A percentile compares a stretch with the other conserved stretches of the same genome.
phyloP scores from a whole-genome alignment of 2,888 invertebrate species.

The Operophtera brumata region DNA sequence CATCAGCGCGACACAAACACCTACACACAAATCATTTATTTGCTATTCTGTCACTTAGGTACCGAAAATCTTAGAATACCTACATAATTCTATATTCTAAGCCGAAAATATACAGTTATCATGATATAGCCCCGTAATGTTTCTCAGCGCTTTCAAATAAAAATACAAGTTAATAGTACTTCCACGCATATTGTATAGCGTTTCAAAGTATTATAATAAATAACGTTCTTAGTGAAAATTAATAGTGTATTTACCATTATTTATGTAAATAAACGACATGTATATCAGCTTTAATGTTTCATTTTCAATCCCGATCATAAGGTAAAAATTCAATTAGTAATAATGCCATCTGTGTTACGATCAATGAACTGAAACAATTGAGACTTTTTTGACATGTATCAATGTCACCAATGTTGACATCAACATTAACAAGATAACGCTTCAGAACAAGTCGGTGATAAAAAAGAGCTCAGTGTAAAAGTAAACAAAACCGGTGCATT shows the following conservation, averaged over 20 bases:
- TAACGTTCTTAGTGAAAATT: conserved; percentile 50
- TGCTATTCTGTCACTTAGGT: too few species aligned
- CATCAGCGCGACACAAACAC: too few species aligned
- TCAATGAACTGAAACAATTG: background rate
- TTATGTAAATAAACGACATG: conserved; percentile 64
- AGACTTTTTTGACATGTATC: background rate
- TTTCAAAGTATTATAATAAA: conserved; percentile 40
- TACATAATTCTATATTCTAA: too few species aligned
- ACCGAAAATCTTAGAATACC: too few species aligned
- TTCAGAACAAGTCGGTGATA: background rate
- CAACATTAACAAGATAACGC: background rate
- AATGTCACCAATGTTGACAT: too few species aligned
- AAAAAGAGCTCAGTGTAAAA: background rate
- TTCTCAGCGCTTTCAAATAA: conserved; percentile 24
- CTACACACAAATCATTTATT: too few species aligned
- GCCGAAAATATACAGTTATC: background rate
- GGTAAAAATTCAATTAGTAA: background rate
- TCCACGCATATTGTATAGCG: conserved; percentile 49
- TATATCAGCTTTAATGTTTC: conserved; percentile 60
- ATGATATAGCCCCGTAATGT: conserved; percentile 7
- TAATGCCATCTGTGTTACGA: background rate
- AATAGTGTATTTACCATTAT: conserved; percentile 49
- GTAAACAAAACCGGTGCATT: conserved; percentile 5
- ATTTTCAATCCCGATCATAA: conserved; percentile 35
- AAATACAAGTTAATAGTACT: conserved; percentile 33